Base-by-base conservation (phyloP, 2,113 vertebrate genomes). In the Odontophorus gujanensis region DNA sequence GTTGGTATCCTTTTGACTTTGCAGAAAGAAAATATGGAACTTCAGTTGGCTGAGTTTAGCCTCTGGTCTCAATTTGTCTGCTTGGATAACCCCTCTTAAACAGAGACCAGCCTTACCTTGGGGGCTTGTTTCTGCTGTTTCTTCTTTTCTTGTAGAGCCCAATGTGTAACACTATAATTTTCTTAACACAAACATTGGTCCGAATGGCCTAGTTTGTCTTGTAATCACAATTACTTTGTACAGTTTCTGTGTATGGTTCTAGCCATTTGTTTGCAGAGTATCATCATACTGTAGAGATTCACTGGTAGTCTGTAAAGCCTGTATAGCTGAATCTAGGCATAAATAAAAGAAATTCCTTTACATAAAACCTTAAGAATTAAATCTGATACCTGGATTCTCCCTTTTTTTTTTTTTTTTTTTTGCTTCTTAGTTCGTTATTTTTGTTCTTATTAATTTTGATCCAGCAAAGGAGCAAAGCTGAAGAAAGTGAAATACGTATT, bases 1-100 rank as follows among this genome's bases (percentile, higher is more conserved):
- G 28, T 2, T 42, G 40, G 26, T 73, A 48, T 7, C 6, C 10
- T 25, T 72, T 28, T 38, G 25, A n/a, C 22, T 30, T 71, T 81
- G 40, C 32, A 69, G 36, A n/a, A 47, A 40, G n/a, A 55, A 68
- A 18, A 67, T 42, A 9, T 0, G 0, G 51, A 58, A 42, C 48
- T 79, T 81, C 9, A 62, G 6, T 34, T 50, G 51, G 4, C n/a
- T 1, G 1, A 34, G 11, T 88, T 93, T 69, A 5, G 1, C 32
- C 28, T 77, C 24, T 75, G 15, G 7, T 55, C n/a, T 74, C 63
- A 14, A 55, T 76, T 82, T 2, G 0, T 69, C 6, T 1, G 38
- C 30, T 40, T 45, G 36, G 30, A 65, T 73, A 77, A 53, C 1
- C 15, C 4, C 13, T 76, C 14, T 63, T 67, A 48, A 79, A 58